These are phyloP conservation scores for Anthopleura sola DNA, from an alignment of 64 coral and sea anemone genomes.

Conservation along the genomic window DNA sequence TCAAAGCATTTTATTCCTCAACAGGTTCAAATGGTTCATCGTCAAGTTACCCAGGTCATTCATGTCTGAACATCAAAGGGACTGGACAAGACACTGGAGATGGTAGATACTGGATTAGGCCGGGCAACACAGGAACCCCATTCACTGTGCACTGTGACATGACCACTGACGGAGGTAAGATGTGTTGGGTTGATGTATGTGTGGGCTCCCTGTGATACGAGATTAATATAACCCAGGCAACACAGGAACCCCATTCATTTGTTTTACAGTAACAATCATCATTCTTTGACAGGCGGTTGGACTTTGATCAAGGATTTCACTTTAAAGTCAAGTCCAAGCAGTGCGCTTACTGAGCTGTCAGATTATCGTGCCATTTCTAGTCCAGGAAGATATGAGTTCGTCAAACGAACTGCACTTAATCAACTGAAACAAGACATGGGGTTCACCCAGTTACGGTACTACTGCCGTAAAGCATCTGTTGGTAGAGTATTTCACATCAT, in stretches of 20 bases:
- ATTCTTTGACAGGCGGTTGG: slow-evolving; percentile 57
- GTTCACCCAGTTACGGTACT: slow-evolving; percentile 49
- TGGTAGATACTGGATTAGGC: slow-evolving; percentile 42
- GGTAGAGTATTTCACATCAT: slow-evolving; percentile 39
- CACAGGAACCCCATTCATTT: too few species aligned
- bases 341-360: too few species aligned
- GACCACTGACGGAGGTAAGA: slow-evolving; percentile 30
- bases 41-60: neutral
- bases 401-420: neutral
- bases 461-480: slow-evolving; percentile 37
- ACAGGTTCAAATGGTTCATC: neutral
- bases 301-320: neutral
- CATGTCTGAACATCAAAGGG: neutral
- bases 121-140: slow-evolving; percentile 15
- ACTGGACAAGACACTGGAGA: neutral
- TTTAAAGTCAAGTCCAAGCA: too few species aligned
- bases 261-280: too few species aligned
- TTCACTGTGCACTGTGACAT: slow-evolving; percentile 37
- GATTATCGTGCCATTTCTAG: neutral
- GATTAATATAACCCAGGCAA: too few species aligned
- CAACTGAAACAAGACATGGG: slow-evolving; percentile 53
- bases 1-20: too few species aligned
- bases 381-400: neutral
- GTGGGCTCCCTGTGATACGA: too few species aligned
- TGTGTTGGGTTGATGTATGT: neutral